A percentile compares a stretch with the other conserved stretches of the same genome.
Evolutionary conservation across 1,140 invertebrate species (phyloP).

Genomic region (Varroa destructor): DNA sequence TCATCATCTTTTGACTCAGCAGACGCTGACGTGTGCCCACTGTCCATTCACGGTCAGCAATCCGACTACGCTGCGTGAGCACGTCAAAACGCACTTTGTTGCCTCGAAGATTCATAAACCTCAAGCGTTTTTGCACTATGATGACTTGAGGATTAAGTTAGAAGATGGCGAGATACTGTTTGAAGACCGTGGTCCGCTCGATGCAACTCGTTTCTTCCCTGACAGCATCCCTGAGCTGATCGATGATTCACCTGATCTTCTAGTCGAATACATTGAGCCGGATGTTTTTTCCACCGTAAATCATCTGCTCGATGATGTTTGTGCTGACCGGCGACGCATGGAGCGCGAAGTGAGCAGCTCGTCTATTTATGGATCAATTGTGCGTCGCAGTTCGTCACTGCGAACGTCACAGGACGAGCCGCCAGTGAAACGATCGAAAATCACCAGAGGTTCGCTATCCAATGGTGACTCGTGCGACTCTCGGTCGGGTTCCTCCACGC

Average conservation of each 20-base stretch:
- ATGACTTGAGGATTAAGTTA: conserved; percentile 32
- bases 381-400: conserved; percentile 9
- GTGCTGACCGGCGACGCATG: conserved; percentile 13
- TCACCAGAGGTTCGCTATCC: neutral
- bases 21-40: conserved; percentile 56
- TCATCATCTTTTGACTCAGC: conserved; percentile 54
- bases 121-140: conserved; percentile 49
- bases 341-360: conserved; percentile 16
- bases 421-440: conserved; percentile 15
- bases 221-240: conserved; percentile 21
- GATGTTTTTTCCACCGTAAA: conserved; percentile 1
- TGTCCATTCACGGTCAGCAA: conserved; percentile 68
- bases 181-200: conserved; percentile 30
- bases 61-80: conserved; percentile 60
- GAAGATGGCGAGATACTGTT: conserved; percentile 32
- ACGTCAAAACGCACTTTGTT: conserved; percentile 62
- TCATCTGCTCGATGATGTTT: conserved; percentile 8
- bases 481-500: too few relatives aligned
- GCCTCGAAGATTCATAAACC: conserved; percentile 48
- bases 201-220: conserved; percentile 18
- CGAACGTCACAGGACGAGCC: conserved; percentile 14
- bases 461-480: neutral
- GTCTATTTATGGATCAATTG: conserved; percentile 13
- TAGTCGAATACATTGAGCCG: conserved; percentile 21
- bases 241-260: conserved; percentile 8